phyloP scores from a whole-genome alignment of 2,113 vertebrate genomes.

The Heliornis fulica region DNA sequence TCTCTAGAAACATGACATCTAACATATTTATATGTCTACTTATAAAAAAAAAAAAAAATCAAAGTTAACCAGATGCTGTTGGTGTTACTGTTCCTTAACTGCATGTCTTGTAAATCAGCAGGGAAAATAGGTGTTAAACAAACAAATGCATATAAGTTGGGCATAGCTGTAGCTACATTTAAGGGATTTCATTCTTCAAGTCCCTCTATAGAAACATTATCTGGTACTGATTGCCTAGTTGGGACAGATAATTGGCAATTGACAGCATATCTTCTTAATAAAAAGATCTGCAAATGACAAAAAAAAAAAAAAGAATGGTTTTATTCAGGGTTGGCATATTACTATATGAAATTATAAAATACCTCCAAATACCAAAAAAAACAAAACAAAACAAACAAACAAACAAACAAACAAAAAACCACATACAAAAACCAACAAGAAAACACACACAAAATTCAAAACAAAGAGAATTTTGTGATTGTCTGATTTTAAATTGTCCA shows the following conservation, averaged over 20 bases:
- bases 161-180: not conserved
- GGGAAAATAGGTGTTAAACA: not conserved
- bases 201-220: not conserved
- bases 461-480: not conserved
- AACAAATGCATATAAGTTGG: not conserved
- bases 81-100: not conserved
- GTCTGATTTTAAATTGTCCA: not conserved
- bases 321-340: not conserved
- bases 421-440: not conserved
- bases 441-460: too few relatives aligned
- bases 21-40: fast-evolving
- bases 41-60: not conserved
- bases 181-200: not conserved
- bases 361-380: too few relatives aligned
- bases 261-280: not conserved
- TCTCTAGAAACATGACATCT: not conserved
- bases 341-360: not conserved
- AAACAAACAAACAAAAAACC: too few relatives aligned
- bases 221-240: not conserved
- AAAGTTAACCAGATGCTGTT: not conserved
- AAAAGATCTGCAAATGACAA: not conserved
- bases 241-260: not conserved
- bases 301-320: not conserved
- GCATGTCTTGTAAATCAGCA: not conserved
- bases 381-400: too few relatives aligned